Base-by-base conservation (phyloP, 2,113 vertebrate species). In the rabbit (Oryctolagus cuniculus) region DNA sequence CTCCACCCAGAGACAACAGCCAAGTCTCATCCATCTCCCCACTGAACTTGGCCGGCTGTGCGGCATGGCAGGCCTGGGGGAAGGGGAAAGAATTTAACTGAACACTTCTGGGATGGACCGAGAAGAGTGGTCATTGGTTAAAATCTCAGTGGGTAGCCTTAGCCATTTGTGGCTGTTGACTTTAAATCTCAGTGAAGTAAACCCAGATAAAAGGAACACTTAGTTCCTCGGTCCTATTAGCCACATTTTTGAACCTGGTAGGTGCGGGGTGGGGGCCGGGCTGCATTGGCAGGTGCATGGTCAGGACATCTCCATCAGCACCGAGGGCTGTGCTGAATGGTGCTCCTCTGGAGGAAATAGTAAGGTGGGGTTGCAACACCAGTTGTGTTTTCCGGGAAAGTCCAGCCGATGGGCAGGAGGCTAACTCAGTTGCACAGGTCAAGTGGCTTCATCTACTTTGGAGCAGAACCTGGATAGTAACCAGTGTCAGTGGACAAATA, bases 81-180 rank as follows among this genome's bases (percentile, higher is more conserved):
- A 92, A 91, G 84, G 75, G 79, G 36, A 66, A 78, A 70, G 72
- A 89, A 63, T 44, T 84, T 36, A 34, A 84, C 7, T 34, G 31
- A 34, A 53, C 24, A n/a, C 22, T 80, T 74, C 29, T 75, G 53
- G 29, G 64, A 51, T 9, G 17, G 66, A 87, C 38, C n/a, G 38
- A 51, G 64, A 81, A 79, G 16, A 36, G 83, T n/a, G 31, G 2
- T 49, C 38, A 63, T 1, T 10, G 27, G 8, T 61, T 22, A 31
- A 69, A 91, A 67, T 34, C 51, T 63, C 4, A 75, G 3, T 15
- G 10, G 24, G 11, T n/a, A 13, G 63, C 84, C 22, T 29, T 38
- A 17, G 58, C 25, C 13, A 29, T 21, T 10, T 3, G 49, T n/a
- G 34, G 25, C 51, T 44, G 6, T 51, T 36, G 51, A 64, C 9